A percentile compares a stretch with the other conserved stretches of the same genome.
These are phyloP conservation scores for Centropus bengalensis DNA, from an alignment of 2,113 vertebrate species.

Conservation along the genomic window DNA sequence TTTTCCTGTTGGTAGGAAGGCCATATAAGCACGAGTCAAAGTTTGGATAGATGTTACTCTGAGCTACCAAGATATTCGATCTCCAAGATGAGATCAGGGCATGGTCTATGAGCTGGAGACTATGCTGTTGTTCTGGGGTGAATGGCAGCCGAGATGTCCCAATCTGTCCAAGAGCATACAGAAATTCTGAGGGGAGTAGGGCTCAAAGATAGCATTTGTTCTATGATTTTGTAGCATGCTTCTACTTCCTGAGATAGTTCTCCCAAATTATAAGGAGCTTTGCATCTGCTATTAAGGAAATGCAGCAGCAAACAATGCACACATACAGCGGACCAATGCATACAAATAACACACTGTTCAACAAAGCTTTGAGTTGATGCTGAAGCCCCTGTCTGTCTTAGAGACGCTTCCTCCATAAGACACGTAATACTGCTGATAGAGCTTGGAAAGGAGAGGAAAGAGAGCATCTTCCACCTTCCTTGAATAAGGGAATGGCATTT, in stretches of 20 bases:
- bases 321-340: rapidly evolving
- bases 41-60: background rate
- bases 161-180: background rate
- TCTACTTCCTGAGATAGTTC: background rate
- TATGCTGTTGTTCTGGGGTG: rapidly evolving
- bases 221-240: background rate
- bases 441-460: background rate
- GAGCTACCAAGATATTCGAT: background rate
- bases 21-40: background rate
- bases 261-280: background rate
- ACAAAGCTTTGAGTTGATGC: background rate
- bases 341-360: background rate
- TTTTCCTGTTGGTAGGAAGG: background rate
- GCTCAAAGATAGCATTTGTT: background rate
- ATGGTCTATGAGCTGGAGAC: background rate
- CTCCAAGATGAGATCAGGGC: background rate
- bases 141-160: background rate
- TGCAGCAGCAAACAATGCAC: background rate
- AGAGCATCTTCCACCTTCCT: background rate
- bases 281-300: background rate
- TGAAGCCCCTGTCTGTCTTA: background rate
- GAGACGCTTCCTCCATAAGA: background rate
- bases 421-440: background rate
- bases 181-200: background rate
- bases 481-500: background rate